These are phyloP conservation scores for Popillia japonica DNA, from an alignment of 1,140 invertebrate species.

Conservation along the genomic window DNA sequence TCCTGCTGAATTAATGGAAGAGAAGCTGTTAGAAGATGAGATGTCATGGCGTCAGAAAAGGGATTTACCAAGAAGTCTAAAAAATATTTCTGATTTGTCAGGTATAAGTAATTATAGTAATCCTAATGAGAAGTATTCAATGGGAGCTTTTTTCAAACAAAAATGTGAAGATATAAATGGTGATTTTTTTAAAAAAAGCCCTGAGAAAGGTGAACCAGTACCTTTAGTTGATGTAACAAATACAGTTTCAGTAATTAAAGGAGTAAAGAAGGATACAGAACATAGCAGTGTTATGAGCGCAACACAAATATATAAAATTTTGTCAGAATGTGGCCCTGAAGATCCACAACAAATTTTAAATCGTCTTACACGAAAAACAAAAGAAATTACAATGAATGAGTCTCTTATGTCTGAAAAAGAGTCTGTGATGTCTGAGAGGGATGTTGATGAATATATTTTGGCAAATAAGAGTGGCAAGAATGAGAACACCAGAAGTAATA, in stretches of 20 bases:
- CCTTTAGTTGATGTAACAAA: constrained; percentile 37
- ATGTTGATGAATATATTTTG: constrained; percentile 22
- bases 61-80: neutral
- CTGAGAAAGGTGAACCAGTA: constrained; percentile 31
- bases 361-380: neutral
- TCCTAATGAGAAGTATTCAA: neutral
- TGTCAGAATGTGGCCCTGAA: neutral
- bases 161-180: constrained; percentile 18
- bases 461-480: neutral
- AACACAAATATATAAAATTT: constrained; percentile 35
- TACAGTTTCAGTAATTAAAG: neutral
- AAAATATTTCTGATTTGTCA: neutral
- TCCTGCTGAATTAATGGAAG: constrained; percentile 35
- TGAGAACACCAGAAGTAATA: neutral
- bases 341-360: constrained; percentile 13
- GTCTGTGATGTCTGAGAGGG: neutral
- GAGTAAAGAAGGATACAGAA: neutral
- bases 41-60: constrained; percentile 32
- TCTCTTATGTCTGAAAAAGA: neutral
- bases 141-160: constrained; percentile 38
- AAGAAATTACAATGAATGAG: neutral
- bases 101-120: neutral
- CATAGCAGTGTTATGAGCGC: neutral
- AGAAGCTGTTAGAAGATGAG: constrained; percentile 34
- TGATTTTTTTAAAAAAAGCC: constrained; percentile 26